Percentiles rank a stretch among this genome's conserved stretches.
Conservation (phyloP, 2,888 invertebrate species). For the Caenorhabditis sp. region DNA sequence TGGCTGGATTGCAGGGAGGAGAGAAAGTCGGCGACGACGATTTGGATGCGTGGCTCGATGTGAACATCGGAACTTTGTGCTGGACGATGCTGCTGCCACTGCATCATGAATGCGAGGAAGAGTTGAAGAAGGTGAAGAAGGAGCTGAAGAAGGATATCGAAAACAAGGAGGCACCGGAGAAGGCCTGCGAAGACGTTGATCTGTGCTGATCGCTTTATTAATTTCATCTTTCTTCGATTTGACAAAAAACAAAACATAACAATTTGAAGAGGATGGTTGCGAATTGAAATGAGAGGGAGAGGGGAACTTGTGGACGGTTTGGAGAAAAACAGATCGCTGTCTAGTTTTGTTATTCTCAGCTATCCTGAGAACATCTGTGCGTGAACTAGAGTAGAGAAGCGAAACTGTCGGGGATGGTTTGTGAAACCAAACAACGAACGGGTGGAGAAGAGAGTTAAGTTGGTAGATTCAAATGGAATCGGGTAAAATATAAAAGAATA, state of each 20-base stretch:
- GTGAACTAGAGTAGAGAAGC: slow-evolving; percentile 29
- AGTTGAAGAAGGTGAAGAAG: slow-evolving; percentile 59
- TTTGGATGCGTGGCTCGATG: slow-evolving; percentile 61
- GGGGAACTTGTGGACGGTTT: slow-evolving; percentile 30
- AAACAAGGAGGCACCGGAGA: slow-evolving; percentile 52
- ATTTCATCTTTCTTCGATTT: slow-evolving; percentile 31
- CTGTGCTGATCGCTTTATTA: slow-evolving; percentile 48
- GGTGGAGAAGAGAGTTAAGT: slow-evolving; percentile 17
- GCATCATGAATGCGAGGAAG: slow-evolving; percentile 60
- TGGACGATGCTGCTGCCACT: slow-evolving; percentile 56
- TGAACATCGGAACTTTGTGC: slow-evolving; percentile 60
- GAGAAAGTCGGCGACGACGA: slow-evolving; percentile 63
- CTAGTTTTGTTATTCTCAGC: slow-evolving; percentile 50
- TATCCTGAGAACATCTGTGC: slow-evolving; percentile 45
- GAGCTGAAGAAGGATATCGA: slow-evolving; percentile 66
- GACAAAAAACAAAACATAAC: slow-evolving; percentile 37
- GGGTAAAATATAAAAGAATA: slow-evolving; percentile 15
- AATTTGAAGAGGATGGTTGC: slow-evolving; percentile 28
- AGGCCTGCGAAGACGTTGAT: slow-evolving; percentile 61
- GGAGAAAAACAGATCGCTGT: slow-evolving; percentile 4
- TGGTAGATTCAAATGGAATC: slow-evolving; percentile 5
- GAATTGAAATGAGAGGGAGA: slow-evolving; percentile 24
- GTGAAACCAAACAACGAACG: slow-evolving; percentile 20
- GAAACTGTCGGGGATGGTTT: slow-evolving; percentile 13
- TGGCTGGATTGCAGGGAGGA: slow-evolving; percentile 59